Conservation (phyloP, 2,113 vertebrate species). For the Ivindomyrus marchei region DNA sequence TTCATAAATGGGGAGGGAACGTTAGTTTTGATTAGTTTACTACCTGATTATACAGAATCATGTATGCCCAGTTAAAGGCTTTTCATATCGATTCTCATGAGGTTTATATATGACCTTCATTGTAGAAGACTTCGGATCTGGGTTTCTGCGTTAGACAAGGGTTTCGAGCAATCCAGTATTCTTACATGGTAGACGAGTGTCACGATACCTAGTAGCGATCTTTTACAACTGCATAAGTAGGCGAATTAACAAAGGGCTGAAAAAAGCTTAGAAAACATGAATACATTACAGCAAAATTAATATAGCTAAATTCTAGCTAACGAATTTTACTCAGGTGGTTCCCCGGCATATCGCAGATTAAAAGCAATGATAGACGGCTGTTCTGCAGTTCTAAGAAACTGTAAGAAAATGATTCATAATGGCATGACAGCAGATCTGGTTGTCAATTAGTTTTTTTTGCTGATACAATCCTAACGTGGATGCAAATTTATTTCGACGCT, state of each 20-base stretch:
- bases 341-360: background rate
- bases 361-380: background rate
- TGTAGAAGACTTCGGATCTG: background rate
- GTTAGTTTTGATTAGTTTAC: background rate
- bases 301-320: background rate
- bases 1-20: background rate
- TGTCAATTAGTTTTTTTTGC: background rate
- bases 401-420: background rate
- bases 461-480: background rate
- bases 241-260: background rate
- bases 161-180: background rate
- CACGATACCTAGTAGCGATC: background rate
- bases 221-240: background rate
- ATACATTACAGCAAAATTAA: background rate
- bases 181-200: background rate
- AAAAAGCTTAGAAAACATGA: background rate
- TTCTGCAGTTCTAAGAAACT: conserved; percentile 6
- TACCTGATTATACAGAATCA: background rate
- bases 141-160: background rate
- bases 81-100: background rate
- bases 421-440: background rate
- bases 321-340: background rate
- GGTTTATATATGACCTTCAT: background rate
- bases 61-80: background rate
- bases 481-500: background rate